These are phyloP conservation scores for Spatula versicolor DNA, from an alignment of 2,797 vertebrate species.

Conservation along the genomic window DNA sequence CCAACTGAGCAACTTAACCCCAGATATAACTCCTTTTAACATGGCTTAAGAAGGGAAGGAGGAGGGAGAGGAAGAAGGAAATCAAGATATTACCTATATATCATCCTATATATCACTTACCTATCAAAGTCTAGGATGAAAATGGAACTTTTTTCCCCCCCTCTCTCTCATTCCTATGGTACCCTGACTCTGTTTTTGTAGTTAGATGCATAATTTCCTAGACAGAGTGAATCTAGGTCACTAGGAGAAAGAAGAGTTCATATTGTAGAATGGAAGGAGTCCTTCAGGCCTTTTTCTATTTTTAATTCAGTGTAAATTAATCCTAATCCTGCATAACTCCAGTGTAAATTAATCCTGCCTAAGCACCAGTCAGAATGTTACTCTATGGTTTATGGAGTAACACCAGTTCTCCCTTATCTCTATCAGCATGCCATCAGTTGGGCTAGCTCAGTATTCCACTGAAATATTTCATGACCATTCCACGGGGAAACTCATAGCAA, in stretches of 20 bases:
- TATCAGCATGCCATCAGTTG: background rate
- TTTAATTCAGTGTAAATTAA: background rate
- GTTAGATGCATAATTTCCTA: background rate
- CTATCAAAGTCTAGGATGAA: background rate
- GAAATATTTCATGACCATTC: background rate
- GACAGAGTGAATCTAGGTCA: background rate
- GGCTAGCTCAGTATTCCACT: background rate
- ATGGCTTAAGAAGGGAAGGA: background rate
- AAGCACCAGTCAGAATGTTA: background rate
- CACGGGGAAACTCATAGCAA: background rate
- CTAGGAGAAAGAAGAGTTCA: background rate
- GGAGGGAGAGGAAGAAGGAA: background rate
- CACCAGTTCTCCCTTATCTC: background rate
- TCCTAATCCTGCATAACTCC: background rate
- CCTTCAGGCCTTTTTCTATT: background rate
- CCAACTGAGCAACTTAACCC: background rate
- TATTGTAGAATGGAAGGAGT: background rate
- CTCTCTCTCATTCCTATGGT: background rate
- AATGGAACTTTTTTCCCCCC: background rate
- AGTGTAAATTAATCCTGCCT: background rate
- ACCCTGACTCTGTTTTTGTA: background rate
- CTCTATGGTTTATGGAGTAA: background rate
- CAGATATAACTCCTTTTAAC: background rate
- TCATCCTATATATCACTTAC: background rate
- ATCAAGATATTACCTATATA: background rate